Percentiles rank a stretch among this genome's conserved stretches.
These are phyloP conservation scores for Drosophila watanabei DNA, from an alignment of 1,140 invertebrate genomes.

Conservation along the genomic window DNA sequence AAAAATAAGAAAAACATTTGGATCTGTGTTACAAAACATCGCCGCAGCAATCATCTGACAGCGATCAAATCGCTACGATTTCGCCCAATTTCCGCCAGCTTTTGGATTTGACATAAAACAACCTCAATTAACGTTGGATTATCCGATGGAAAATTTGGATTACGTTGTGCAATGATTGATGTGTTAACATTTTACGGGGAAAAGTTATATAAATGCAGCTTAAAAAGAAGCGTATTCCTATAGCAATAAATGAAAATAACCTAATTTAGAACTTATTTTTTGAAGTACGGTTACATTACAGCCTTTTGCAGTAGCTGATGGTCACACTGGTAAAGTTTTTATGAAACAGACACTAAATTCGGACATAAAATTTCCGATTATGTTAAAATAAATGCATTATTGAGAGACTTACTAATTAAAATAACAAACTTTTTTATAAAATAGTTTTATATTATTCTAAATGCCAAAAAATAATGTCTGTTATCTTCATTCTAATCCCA, in stretches of 20 bases:
- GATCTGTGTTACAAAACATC: constrained; percentile 45
- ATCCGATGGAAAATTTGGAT: constrained; percentile 23
- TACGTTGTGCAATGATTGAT: constrained; percentile 31
- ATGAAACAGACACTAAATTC: not conserved
- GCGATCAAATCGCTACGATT: constrained; percentile 40
- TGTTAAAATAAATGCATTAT: too few relatives aligned
- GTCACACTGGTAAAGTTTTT: not conserved
- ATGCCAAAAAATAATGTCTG: too few relatives aligned
- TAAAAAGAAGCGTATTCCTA: not conserved
- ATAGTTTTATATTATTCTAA: too few relatives aligned
- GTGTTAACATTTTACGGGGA: not conserved
- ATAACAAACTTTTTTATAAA: too few relatives aligned
- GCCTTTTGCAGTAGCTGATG: not conserved
- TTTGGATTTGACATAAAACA: constrained; percentile 20
- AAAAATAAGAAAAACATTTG: constrained; percentile 7
- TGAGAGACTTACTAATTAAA: too few relatives aligned
- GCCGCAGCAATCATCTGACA: constrained; percentile 34
- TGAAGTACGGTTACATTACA: not conserved
- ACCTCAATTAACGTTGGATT: constrained; percentile 24
- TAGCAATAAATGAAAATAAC: not conserved
- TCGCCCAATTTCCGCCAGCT: constrained; percentile 18
- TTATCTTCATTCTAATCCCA: not conserved
- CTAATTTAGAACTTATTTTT: not conserved
- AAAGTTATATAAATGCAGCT: not conserved
- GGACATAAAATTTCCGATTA: not conserved